Conservation (phyloP, 2,888 invertebrate species). For the Siphlonurus alternatus region DNA sequence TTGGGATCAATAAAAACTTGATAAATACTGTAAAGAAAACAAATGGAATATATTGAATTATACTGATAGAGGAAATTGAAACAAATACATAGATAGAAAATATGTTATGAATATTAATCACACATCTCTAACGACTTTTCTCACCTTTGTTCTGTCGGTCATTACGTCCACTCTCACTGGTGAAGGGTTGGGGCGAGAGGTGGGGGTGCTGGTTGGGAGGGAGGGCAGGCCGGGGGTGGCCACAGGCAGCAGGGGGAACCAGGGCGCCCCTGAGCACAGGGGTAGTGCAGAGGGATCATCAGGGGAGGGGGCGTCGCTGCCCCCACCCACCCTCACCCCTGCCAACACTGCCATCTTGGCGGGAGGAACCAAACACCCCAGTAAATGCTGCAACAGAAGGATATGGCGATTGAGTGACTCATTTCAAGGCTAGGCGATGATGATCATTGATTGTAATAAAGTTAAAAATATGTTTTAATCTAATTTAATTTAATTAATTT, state of each 20-base stretch:
- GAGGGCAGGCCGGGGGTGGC: not conserved
- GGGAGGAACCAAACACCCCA: not conserved
- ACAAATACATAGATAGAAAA: too few species aligned
- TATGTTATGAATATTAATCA: too few species aligned
- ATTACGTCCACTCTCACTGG: not conserved
- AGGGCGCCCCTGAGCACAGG: not conserved
- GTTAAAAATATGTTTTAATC: not conserved
- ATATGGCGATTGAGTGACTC: too few species aligned
- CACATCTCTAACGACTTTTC: too few species aligned
- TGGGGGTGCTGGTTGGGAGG: not conserved
- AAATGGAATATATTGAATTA: too few species aligned
- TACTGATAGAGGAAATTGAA: too few species aligned
- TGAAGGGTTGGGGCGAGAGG: not conserved
- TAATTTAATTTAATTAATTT: not conserved
- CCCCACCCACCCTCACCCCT: not conserved
- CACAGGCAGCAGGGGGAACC: slow-evolving; percentile 1
- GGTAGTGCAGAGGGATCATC: not conserved
- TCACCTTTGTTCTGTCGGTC: not conserved
- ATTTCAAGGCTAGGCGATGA: too few species aligned
- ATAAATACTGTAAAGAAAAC: too few species aligned
- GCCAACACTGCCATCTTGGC: not conserved
- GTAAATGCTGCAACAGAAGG: not conserved
- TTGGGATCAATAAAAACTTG: too few species aligned
- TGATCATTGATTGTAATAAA: too few species aligned
- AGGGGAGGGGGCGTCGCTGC: not conserved